These are phyloP conservation scores for Eutrigla gurnardus DNA, from an alignment of 2,797 vertebrate genomes.

Conservation along the genomic window DNA sequence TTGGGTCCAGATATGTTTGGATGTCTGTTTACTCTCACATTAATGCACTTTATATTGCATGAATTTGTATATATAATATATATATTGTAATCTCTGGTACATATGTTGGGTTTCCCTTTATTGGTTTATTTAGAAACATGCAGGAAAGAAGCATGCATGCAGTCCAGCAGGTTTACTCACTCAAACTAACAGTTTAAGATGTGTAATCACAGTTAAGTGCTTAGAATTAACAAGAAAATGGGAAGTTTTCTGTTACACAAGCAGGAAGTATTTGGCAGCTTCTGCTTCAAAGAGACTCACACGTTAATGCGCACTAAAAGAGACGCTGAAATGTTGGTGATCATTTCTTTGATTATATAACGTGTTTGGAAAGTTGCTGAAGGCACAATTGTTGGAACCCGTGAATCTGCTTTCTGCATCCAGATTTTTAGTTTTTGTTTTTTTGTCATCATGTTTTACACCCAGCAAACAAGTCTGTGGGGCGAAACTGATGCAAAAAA, in stretches of 20 bases:
- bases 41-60: too few species aligned
- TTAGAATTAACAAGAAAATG: constrained; percentile 19
- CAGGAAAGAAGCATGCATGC: background rate
- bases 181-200: constrained; percentile 17
- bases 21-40: too few species aligned
- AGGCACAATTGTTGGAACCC: constrained; percentile 12
- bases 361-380: constrained; percentile 40
- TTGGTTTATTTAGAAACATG: too few species aligned
- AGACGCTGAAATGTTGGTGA: constrained; percentile 41
- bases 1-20: too few species aligned
- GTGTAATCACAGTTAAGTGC: background rate
- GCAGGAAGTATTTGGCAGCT: constrained; percentile 58
- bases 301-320: constrained; percentile 61
- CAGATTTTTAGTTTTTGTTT: background rate
- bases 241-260: constrained; percentile 40
- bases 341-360: constrained; percentile 61
- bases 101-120: too few species aligned
- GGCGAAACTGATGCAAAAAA: constrained; percentile 1
- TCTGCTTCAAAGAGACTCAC: constrained; percentile 56
- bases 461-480: constrained; percentile 1
- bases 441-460: constrained; percentile 6
- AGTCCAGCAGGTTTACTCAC: background rate
- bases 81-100: too few species aligned
- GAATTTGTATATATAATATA: too few species aligned
- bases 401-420: background rate